These are phyloP conservation scores for Cataglyphis rosenhaueri DNA, from an alignment of 2,888 invertebrate genomes.

Conservation along the genomic window DNA sequence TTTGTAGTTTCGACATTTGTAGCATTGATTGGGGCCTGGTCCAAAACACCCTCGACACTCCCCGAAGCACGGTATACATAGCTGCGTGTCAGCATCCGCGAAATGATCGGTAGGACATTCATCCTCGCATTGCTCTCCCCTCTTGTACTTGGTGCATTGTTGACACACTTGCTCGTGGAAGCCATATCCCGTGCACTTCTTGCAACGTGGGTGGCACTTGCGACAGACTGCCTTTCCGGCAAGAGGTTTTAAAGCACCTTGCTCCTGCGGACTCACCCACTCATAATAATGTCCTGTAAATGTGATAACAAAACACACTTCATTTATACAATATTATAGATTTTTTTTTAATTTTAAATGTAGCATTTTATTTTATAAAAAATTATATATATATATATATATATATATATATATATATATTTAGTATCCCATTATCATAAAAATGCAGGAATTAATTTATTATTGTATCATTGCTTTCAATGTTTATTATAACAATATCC, in stretches of 20 bases:
- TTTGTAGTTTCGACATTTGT: constrained; percentile 92
- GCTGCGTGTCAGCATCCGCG: constrained; percentile 90
- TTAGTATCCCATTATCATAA: neutral
- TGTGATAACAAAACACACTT: constrained; percentile 63
- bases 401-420: neutral
- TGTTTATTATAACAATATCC: neutral
- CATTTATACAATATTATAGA: neutral
- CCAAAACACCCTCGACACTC: constrained; percentile 96
- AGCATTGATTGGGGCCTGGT: constrained; percentile 91
- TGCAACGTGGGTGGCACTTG: constrained; percentile 95
- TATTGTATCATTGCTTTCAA: neutral
- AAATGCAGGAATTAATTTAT: neutral
- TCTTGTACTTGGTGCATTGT: constrained; percentile 94
- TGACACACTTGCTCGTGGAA: constrained; percentile 95
- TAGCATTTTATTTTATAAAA: neutral
- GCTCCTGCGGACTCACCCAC: constrained; percentile 92
- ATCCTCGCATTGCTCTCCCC: constrained; percentile 96
- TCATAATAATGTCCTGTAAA: constrained; percentile 92
- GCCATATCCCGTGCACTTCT: constrained; percentile 95
- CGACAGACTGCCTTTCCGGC: constrained; percentile 95
- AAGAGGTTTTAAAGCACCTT: constrained; percentile 90
- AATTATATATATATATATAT: neutral
- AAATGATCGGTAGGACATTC: constrained; percentile 95
- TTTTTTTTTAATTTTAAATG: neutral
- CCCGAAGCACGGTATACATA: constrained; percentile 91